Evolutionary conservation across 2,113 vertebrate species (phyloP).

Genomic region (Microcebus griseorufus): DNA sequence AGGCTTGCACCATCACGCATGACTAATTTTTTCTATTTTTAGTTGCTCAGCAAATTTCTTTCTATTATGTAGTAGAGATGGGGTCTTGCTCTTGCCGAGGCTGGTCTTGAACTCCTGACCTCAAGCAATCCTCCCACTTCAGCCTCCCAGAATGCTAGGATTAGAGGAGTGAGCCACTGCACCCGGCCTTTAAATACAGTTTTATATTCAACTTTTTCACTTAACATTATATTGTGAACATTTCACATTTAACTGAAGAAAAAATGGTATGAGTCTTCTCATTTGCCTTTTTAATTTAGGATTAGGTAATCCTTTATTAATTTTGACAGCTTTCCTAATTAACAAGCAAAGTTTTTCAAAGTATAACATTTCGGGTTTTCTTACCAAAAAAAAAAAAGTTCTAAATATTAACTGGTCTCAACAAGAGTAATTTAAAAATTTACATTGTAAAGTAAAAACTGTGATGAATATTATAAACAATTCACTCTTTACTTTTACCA

Average conservation of each 20-base stretch:
- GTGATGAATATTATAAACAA: not conserved
- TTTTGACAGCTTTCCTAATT: constrained; percentile 37
- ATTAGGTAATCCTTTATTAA: not conserved
- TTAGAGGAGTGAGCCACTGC: no score
- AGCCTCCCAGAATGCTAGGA: no score
- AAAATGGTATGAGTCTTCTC: not conserved
- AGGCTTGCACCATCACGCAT: no score
- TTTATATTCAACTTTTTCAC: constrained; percentile 11
- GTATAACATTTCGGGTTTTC: not conserved
- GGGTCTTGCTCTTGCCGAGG: no score
- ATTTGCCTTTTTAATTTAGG: not conserved
- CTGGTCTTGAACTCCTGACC: no score
- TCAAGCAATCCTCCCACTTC: no score
- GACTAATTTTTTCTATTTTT: no score
- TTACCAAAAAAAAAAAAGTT: not conserved
- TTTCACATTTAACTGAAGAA: not conserved
- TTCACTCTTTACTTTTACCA: constrained; percentile 34
- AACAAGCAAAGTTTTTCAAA: not conserved
- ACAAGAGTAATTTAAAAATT: constrained; percentile 4
- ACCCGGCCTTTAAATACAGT: not conserved
- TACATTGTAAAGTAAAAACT: not conserved
- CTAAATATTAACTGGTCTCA: constrained; percentile 14
- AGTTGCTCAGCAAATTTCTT: no score
- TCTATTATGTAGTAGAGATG: no score
- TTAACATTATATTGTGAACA: not conserved